phyloP scores from a whole-genome alignment of 2,113 vertebrate species.

The Tragelaphus buxtoni region DNA sequence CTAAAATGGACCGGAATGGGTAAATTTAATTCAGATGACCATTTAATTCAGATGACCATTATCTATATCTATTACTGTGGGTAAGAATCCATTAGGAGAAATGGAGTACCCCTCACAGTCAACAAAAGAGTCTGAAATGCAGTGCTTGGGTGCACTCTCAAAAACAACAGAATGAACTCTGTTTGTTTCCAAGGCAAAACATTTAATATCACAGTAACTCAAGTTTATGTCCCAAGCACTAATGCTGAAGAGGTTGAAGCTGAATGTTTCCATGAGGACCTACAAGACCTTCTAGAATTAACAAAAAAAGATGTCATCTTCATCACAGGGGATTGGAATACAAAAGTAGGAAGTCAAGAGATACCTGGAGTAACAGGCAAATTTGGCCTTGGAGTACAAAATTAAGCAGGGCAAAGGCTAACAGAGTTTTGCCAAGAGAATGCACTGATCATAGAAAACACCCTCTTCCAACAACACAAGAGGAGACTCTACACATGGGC shows the following conservation, averaged over 20 bases:
- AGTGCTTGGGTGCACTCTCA: not conserved
- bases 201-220: not conserved
- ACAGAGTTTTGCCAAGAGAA: not conserved
- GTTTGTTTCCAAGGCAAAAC: not conserved
- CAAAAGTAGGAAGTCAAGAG: not conserved
- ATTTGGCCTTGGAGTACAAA: not conserved
- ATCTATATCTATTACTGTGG: not conserved
- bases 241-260: not conserved
- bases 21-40: not conserved
- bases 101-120: not conserved
- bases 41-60: not conserved
- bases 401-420: not conserved
- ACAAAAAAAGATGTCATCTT: not conserved
- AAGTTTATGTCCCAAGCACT: not conserved
- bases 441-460: fast-evolving
- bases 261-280: not conserved
- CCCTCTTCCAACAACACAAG: not conserved
- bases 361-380: not conserved
- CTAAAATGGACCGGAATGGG: not conserved
- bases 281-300: not conserved
- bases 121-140: not conserved
- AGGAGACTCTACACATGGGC: not conserved
- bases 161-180: not conserved
- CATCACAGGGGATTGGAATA: not conserved
- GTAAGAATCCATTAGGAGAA: not conserved